Conservation (phyloP, 2,113 vertebrate genomes). For the Thalassoma bifasciatum region DNA sequence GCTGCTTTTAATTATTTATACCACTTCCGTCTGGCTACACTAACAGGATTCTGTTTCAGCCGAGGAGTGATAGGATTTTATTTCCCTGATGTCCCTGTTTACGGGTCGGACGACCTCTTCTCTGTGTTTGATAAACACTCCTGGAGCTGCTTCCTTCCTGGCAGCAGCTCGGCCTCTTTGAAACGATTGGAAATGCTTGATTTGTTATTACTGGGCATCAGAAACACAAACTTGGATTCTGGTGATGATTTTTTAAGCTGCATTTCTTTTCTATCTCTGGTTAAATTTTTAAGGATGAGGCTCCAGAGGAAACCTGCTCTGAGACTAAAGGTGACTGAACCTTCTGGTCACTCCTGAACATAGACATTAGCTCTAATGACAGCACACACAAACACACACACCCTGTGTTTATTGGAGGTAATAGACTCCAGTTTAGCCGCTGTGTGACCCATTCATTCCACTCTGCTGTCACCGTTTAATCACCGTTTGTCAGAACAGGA, state of each 20-base stretch:
- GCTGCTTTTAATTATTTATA: not conserved
- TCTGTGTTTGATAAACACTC: conserved; percentile 10
- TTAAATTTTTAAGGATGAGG: not conserved
- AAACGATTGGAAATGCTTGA: not conserved
- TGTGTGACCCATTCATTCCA: conserved; percentile 35
- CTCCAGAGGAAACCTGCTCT: not conserved
- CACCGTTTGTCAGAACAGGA: conserved; percentile 25
- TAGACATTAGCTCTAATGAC: conserved; percentile 62
- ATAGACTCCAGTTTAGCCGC: conserved; percentile 21
- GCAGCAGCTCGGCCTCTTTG: not conserved
- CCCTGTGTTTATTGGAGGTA: conserved; percentile 48
- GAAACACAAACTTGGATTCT: not conserved
- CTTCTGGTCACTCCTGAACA: conserved; percentile 50
- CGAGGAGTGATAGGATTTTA: not conserved
- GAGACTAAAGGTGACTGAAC: conserved; percentile 29
- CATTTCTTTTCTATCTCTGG: not conserved
- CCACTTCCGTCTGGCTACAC: not conserved
- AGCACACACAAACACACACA: conserved; percentile 38
- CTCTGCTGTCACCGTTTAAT: conserved; percentile 36
- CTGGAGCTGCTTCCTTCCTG: conserved; percentile 3
- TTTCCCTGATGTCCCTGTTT: not conserved
- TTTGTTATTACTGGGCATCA: conserved; percentile 1
- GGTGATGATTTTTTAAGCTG: not conserved
- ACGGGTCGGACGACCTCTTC: conserved; percentile 1
- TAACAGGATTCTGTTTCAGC: not conserved